Evolutionary conservation across 2,797 vertebrate genomes (phyloP).

Genomic region (Scleropages formosus): DNA sequence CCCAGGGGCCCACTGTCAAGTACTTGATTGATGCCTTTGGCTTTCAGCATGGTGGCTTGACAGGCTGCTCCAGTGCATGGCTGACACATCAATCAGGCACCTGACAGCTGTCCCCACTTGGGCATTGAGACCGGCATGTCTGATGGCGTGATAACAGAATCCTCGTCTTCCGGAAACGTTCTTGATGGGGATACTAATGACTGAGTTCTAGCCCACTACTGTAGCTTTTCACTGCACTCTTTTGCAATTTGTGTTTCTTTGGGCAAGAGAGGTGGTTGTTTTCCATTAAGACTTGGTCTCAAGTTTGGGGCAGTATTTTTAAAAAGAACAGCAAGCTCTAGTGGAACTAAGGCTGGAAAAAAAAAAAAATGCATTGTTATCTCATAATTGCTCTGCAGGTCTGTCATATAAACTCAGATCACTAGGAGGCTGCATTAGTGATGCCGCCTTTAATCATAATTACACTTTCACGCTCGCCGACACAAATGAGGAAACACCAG

Average conservation of each 20-base stretch:
- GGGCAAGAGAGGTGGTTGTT: background rate
- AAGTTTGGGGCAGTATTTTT: background rate
- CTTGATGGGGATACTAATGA: slow-evolving; percentile 8
- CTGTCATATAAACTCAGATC: background rate
- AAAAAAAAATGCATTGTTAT: background rate
- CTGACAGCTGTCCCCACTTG: slow-evolving; percentile 12
- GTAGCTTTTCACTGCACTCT: background rate
- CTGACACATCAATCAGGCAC: background rate
- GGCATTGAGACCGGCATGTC: background rate
- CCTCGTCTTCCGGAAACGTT: background rate
- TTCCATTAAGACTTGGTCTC: slow-evolving; percentile 2
- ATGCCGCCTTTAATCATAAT: slow-evolving; percentile 15
- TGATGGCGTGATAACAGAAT: background rate
- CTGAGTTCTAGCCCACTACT: background rate
- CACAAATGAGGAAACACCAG: background rate
- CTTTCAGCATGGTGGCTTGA: background rate
- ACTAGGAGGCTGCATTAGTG: background rate
- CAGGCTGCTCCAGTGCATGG: background rate
- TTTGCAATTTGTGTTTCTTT: background rate
- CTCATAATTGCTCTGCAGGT: slow-evolving; percentile 1
- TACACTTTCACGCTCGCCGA: background rate
- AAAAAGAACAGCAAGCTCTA: no score
- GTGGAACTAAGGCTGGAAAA: background rate
- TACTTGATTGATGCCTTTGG: background rate
- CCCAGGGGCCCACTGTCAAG: background rate